These are phyloP conservation scores for Telenomus remus DNA, from an alignment of 1,140 invertebrate species.

Conservation along the genomic window DNA sequence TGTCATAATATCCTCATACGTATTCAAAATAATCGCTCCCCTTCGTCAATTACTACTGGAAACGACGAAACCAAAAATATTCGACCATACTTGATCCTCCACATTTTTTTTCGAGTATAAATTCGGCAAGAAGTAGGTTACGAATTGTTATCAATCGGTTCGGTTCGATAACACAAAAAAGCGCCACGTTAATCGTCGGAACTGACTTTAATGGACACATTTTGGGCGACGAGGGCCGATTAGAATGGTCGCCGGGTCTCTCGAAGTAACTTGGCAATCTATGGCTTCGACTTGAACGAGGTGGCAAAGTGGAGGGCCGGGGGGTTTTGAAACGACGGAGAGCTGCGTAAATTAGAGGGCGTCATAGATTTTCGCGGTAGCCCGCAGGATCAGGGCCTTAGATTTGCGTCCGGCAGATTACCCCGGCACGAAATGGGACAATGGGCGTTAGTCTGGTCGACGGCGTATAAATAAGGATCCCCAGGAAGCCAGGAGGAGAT, in stretches of 20 bases:
- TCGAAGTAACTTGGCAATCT: slow-evolving; percentile 41
- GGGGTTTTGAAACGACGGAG: slow-evolving; percentile 21
- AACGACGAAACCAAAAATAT: too few relatives aligned
- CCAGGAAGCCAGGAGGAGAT: slow-evolving; percentile 59
- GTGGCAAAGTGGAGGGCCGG: slow-evolving; percentile 15
- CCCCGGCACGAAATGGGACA: slow-evolving; percentile 74
- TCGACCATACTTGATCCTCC: too few relatives aligned
- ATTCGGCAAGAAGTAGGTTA: too few relatives aligned
- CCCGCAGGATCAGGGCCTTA: slow-evolving; percentile 76
- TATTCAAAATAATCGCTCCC: too few relatives aligned
- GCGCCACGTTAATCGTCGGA: slow-evolving; percentile 10
- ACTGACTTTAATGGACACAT: slow-evolving; percentile 34
- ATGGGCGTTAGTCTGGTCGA: slow-evolving; percentile 75
- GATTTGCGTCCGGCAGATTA: slow-evolving; percentile 76
- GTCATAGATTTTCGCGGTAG: slow-evolving; percentile 75
- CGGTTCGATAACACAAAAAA: not conserved
- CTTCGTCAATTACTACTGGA: too few relatives aligned
- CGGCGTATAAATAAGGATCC: slow-evolving; percentile 76
- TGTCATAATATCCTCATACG: too few relatives aligned
- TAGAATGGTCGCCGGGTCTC: slow-evolving; percentile 11
- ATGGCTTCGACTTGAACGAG: slow-evolving; percentile 41
- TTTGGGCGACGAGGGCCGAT: slow-evolving; percentile 26
- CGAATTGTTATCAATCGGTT: not conserved
- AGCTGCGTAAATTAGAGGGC: slow-evolving; percentile 72
- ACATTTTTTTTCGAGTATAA: too few relatives aligned